Percentiles rank a stretch among this genome's conserved stretches.
Evolutionary conservation across 2,888 invertebrate genomes (phyloP).

Genomic region (Conops quadrifasciatus): DNA sequence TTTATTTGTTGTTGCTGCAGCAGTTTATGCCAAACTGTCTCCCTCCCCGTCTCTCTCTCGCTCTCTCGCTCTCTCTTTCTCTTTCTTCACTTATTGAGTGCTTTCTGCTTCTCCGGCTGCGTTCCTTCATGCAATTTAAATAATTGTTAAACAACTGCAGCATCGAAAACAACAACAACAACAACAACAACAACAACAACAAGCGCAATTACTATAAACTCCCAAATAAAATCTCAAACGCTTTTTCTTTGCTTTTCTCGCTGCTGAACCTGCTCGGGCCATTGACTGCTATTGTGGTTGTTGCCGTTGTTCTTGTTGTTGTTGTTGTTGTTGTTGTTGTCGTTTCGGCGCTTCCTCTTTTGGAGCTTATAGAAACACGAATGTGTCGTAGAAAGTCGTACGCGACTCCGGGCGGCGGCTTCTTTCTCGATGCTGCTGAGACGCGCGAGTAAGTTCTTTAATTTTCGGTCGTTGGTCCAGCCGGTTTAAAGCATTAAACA

Average conservation of each 20-base stretch:
- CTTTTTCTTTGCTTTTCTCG: too few species aligned
- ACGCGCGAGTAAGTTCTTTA: constrained; percentile 20
- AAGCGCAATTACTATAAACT: neutral
- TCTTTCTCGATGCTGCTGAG: neutral
- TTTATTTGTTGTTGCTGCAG: constrained; percentile 25
- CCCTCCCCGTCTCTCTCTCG: neutral
- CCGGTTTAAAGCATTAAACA: constrained; percentile 18
- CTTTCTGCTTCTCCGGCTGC: neutral
- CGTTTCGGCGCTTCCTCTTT: neutral
- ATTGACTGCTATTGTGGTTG: neutral
- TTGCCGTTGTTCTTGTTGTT: neutral
- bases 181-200: neutral
- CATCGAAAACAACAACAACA: neutral
- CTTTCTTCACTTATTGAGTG: neutral
- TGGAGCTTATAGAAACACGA: too few species aligned
- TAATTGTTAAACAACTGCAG: constrained; percentile 21
- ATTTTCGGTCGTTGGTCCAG: constrained; percentile 14
- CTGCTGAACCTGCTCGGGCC: neutral
- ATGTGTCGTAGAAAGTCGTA: constrained; percentile 7
- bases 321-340: constrained; percentile 15
- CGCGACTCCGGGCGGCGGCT: neutral
- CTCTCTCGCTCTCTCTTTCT: constrained; percentile 6
- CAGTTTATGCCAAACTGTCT: constrained; percentile 1
- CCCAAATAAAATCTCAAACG: neutral
- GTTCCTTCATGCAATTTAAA: constrained; percentile 27